Percentiles rank a stretch among this genome's conserved stretches.
Evolutionary conservation across 2,888 invertebrate species (phyloP).

Genomic region (Mythimna albipuncta): DNA sequence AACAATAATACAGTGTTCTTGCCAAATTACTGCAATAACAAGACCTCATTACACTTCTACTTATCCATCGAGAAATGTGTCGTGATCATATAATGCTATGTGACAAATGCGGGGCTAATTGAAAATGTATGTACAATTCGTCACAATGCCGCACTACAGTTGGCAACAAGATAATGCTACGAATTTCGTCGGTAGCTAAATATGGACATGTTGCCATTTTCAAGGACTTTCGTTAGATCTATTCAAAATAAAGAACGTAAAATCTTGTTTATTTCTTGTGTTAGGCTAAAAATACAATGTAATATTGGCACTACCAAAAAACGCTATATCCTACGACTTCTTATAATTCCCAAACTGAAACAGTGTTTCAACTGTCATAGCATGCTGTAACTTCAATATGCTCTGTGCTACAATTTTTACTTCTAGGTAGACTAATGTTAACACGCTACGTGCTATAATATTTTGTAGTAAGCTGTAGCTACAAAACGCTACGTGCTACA

Average conservation of each 20-base stretch:
- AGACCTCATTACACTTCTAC: conserved; percentile 10
- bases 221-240: neutral
- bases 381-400: too few relatives aligned
- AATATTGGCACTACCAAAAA: neutral
- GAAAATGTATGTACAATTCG: conserved; percentile 46
- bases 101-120: conserved; percentile 36
- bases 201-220: conserved; percentile 13
- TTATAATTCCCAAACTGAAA: too few relatives aligned
- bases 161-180: conserved; percentile 36
- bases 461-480: too few relatives aligned
- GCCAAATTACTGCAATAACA: conserved; percentile 12
- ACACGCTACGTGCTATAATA: too few relatives aligned
- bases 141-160: conserved; percentile 26
- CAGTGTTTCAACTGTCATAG: too few relatives aligned
- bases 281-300: neutral
- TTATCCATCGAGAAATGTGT: neutral
- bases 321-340: neutral
- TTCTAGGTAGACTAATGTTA: too few relatives aligned
- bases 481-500: too few relatives aligned
- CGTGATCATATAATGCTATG: conserved; percentile 22
- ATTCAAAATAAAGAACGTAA: neutral
- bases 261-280: too few relatives aligned
- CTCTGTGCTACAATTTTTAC: too few relatives aligned
- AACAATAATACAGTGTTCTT: neutral
- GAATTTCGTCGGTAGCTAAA: conserved; percentile 25